A percentile compares a stretch with the other conserved stretches of the same genome.
Evolutionary conservation across 2,113 vertebrate species (phyloP).

Genomic region (Pungitius pungitius): DNA sequence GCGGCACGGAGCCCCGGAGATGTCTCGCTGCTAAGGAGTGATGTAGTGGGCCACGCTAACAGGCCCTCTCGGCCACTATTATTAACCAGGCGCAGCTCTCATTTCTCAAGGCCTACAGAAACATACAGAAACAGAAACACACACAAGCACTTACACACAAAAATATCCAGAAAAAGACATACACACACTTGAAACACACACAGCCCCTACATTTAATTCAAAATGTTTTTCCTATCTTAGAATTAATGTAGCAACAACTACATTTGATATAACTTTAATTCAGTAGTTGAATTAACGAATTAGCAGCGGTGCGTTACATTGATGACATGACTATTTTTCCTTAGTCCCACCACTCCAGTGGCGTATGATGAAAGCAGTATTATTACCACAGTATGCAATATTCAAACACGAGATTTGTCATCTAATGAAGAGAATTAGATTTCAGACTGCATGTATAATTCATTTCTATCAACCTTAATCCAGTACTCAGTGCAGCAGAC

Average conservation of each 20-base stretch:
- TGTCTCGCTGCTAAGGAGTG: constrained; percentile 71
- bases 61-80: constrained; percentile 75
- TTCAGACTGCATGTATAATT: constrained; percentile 74
- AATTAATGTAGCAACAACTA: constrained; percentile 60
- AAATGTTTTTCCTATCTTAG: constrained; percentile 46
- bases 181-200: constrained; percentile 11
- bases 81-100: constrained; percentile 64
- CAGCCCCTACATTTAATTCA: constrained; percentile 35
- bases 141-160: constrained; percentile 28
- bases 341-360: constrained; percentile 45
- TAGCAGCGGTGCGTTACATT: constrained; percentile 56
- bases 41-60: constrained; percentile 77
- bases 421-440: constrained; percentile 80
- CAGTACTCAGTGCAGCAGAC: constrained; percentile 56
- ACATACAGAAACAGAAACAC: constrained; percentile 44
- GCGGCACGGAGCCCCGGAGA: constrained; percentile 71
- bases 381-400: constrained; percentile 77
- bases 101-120: constrained; percentile 71
- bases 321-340: constrained; percentile 69
- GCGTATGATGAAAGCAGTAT: constrained; percentile 72
- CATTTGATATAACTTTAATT: constrained; percentile 64
- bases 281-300: constrained; percentile 70
- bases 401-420: constrained; percentile 78
- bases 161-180: constrained; percentile 26
- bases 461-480: constrained; percentile 70